Percentiles rank a stretch among this genome's conserved stretches.
Evolutionary conservation across 2,797 vertebrate species (phyloP).

Genomic region (Hozukius guyotensis): DNA sequence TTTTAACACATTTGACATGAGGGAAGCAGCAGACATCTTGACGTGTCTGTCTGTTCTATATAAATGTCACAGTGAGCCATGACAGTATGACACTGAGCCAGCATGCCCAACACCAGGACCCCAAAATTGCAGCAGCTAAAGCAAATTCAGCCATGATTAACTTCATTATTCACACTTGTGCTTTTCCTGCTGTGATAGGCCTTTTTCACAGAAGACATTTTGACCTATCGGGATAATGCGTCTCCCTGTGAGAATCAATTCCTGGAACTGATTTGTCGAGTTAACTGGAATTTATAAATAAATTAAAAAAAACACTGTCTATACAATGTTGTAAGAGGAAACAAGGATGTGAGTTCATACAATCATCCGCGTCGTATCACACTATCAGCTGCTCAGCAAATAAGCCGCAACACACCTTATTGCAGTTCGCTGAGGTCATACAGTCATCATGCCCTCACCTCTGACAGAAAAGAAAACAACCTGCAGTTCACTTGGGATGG

Average conservation of each 20-base stretch:
- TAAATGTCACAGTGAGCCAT: neutral
- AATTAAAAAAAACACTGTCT: neutral
- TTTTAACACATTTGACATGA: neutral
- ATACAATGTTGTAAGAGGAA: neutral
- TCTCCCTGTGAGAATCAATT: neutral
- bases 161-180: neutral
- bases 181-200: neutral
- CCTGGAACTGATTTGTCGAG: neutral
- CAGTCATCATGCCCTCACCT: neutral
- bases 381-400: conserved; percentile 1
- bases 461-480: neutral
- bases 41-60: neutral
- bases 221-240: neutral
- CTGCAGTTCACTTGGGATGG: neutral
- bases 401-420: neutral
- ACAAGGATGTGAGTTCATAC: neutral
- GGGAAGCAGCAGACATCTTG: neutral
- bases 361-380: neutral
- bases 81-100: neutral
- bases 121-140: neutral
- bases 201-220: too few species aligned
- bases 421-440: neutral
- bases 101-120: neutral
- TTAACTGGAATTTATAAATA: neutral
- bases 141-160: neutral